Evolutionary conservation across 2,113 vertebrate species (phyloP).

Genomic region (Myanophis thanlyinensis): DNA sequence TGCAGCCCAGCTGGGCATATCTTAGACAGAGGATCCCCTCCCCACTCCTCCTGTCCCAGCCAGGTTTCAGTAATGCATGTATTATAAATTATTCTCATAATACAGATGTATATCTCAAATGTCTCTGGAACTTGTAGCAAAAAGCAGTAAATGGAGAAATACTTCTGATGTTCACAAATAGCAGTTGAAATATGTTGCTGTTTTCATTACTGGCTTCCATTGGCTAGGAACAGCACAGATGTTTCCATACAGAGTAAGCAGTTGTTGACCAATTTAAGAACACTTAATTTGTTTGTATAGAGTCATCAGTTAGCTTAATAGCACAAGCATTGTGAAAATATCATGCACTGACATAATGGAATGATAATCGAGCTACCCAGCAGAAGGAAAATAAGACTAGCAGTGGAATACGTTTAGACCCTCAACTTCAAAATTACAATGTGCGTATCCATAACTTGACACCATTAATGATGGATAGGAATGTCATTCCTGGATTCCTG

Average conservation of each 20-base stretch:
- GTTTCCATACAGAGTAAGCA: neutral
- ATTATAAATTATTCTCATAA: neutral
- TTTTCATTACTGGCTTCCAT: neutral
- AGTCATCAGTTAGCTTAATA: neutral
- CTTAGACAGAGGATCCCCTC: too few species aligned
- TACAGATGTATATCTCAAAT: neutral
- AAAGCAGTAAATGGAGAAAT: neutral
- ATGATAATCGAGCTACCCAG: neutral
- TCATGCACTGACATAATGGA: neutral
- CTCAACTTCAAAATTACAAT: neutral
- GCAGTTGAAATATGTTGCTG: neutral
- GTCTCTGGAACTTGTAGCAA: neutral
- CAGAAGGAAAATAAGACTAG: neutral
- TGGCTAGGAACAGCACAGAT: neutral
- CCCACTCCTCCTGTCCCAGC: too few species aligned
- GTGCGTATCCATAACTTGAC: neutral
- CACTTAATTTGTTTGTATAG: neutral
- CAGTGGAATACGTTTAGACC: neutral
- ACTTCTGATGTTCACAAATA: neutral
- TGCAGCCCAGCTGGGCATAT: too few species aligned
- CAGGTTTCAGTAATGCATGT: too few species aligned
- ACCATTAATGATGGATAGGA: neutral
- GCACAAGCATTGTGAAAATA: neutral
- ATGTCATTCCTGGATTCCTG: neutral
- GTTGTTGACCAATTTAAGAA: slow-evolving; percentile 1